phyloP scores from a whole-genome alignment of 30 jellyfish, hydroid and myxozoan genomes.

The Pelagia noctiluca region DNA sequence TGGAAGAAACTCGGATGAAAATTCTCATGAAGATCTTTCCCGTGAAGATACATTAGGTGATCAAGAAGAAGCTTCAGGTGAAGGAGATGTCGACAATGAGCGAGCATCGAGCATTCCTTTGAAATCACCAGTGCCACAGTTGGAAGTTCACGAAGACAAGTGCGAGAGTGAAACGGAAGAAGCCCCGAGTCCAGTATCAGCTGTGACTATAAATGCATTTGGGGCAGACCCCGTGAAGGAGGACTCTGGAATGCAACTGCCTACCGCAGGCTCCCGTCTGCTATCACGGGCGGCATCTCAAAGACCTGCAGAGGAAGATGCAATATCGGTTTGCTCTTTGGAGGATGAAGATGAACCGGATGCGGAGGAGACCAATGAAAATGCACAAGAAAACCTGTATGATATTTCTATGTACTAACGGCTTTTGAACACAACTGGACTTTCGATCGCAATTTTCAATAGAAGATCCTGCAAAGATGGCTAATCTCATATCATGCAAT shows the following conservation, averaged over 20 bases:
- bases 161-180: not conserved
- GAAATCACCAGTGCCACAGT: not conserved
- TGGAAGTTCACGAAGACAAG: not conserved
- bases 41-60: no score
- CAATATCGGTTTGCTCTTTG: conserved; percentile 59
- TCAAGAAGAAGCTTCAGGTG: conserved; percentile 11
- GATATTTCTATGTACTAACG: conserved; percentile 33
- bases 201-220: conserved; percentile 60
- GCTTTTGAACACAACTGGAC: not conserved
- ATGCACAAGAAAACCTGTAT: conserved; percentile 20
- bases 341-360: conserved; percentile 59
- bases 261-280: not conserved
- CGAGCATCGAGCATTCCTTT: not conserved
- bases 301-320: conserved; percentile 29
- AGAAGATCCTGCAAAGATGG: no score
- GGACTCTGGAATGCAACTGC: not conserved
- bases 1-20: no score
- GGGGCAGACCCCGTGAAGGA: conserved; percentile 50
- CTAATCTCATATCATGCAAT: no score
- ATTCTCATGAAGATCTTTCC: no score
- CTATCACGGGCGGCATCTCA: conserved; percentile 15
- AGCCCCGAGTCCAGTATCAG: conserved; percentile 13
- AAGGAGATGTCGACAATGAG: conserved; percentile 8
- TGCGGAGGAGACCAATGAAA: no score
- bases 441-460: no score